phyloP scores from a whole-genome alignment of 2,113 vertebrate species.

The Arvicanthis niloticus region DNA sequence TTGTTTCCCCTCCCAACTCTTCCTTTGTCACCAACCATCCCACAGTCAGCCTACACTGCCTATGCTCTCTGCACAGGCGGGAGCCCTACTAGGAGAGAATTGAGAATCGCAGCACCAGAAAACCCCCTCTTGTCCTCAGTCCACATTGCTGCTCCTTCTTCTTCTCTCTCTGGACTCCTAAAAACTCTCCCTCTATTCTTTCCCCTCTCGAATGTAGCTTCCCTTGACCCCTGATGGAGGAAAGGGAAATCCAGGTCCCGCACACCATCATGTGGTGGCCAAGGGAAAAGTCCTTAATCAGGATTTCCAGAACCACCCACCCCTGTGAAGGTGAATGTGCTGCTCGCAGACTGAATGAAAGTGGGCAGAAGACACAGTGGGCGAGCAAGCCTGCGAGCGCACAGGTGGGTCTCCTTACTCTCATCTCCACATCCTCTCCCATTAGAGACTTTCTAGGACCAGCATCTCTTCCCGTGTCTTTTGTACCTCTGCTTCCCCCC shows the following conservation, averaged over 20 bases:
- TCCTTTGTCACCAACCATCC: background rate
- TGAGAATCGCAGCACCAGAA: background rate
- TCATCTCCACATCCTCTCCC: slow-evolving; percentile 5
- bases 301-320: background rate
- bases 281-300: background rate
- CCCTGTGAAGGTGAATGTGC: background rate
- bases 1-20: slow-evolving; percentile 35
- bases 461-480: background rate
- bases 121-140: background rate
- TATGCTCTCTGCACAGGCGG: background rate
- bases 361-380: background rate
- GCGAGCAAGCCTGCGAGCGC: too few relatives aligned
- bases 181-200: background rate
- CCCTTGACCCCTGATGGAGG: background rate
- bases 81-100: background rate
- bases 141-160: background rate
- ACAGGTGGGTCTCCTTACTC: background rate
- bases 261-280: background rate
- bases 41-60: background rate
- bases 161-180: background rate
- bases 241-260: background rate
- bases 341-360: background rate
- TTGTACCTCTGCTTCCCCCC: background rate
- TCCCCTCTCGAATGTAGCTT: background rate
- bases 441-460: slow-evolving; percentile 1